Percentiles rank a stretch among this genome's conserved stretches.
phyloP scores from a whole-genome alignment of 2,797 vertebrate species.

The Zalophus californianus region DNA sequence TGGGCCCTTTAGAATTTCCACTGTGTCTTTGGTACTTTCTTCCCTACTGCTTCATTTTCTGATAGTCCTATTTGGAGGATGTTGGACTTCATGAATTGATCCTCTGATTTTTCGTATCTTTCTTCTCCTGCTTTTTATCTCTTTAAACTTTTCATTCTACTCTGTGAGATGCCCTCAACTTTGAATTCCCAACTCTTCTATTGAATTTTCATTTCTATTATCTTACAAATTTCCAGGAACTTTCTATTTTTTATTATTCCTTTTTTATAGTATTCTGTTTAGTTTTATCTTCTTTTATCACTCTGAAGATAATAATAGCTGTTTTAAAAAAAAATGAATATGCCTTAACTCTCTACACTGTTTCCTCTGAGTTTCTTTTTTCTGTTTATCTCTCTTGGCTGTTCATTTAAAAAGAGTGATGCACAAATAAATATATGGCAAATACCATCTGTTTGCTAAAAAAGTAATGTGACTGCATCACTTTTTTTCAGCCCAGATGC shows the following conservation, averaged over 20 bases:
- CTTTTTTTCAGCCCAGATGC: neutral
- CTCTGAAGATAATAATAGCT: neutral
- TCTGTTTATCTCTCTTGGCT: neutral
- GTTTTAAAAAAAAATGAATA: neutral
- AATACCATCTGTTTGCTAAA: slow-evolving; percentile 20
- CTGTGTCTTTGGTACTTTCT: neutral
- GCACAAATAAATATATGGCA: slow-evolving; percentile 20
- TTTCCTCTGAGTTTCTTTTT: slow-evolving; percentile 42
- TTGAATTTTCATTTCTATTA: slow-evolving; percentile 27
- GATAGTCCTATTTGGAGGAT: neutral
- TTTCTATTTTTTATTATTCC: neutral
- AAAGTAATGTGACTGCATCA: neutral
- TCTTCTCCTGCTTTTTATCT: neutral
- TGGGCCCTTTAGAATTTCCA: neutral
- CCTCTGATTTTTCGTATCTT: neutral
- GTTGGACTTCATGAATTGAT: neutral
- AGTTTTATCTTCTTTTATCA: slow-evolving; percentile 10
- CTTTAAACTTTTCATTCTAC: slow-evolving; percentile 29
- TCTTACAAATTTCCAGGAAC: neutral
- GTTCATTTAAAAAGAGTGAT: slow-evolving; percentile 40
- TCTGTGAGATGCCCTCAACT: slow-evolving; percentile 33
- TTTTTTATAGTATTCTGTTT: slow-evolving; percentile 16
- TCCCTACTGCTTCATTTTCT: neutral
- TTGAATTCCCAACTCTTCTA: neutral
- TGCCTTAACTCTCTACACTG: neutral